These are phyloP conservation scores for Dendrolimus pini DNA, from an alignment of 2,888 invertebrate species.

Conservation along the genomic window DNA sequence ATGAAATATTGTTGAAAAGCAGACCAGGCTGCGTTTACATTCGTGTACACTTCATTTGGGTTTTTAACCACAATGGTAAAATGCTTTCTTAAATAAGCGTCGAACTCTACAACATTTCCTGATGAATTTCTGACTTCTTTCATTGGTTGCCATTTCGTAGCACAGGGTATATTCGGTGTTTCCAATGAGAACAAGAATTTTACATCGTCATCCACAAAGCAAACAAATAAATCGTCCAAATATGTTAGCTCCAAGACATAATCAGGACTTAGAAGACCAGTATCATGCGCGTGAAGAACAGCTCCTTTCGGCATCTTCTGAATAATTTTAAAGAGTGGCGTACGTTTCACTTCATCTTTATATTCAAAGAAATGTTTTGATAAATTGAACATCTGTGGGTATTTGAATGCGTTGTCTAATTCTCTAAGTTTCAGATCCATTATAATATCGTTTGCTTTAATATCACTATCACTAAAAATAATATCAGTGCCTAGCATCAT, in stretches of 20 bases:
- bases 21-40: constrained; percentile 78
- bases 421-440: constrained; percentile 75
- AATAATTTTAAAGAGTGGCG: constrained; percentile 79
- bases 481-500: constrained; percentile 73
- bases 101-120: constrained; percentile 66
- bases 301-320: constrained; percentile 85
- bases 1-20: constrained; percentile 75
- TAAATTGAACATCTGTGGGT: constrained; percentile 75
- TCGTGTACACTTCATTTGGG: constrained; percentile 54
- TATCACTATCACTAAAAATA: constrained; percentile 65
- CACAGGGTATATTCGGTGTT: constrained; percentile 30
- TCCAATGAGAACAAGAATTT: constrained; percentile 43
- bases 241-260: constrained; percentile 80
- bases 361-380: constrained; percentile 82
- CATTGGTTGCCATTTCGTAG: constrained; percentile 64
- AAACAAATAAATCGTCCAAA: constrained; percentile 76
- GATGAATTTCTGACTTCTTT: constrained; percentile 62
- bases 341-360: constrained; percentile 74
- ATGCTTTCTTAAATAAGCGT: constrained; percentile 64
- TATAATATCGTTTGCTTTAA: constrained; percentile 72
- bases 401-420: constrained; percentile 55
- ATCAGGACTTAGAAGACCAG: constrained; percentile 77
- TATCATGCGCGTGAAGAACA: constrained; percentile 82
- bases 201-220: constrained; percentile 39
- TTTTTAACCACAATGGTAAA: constrained; percentile 75